A percentile compares a stretch with the other conserved stretches of the same genome.
Conservation (phyloP, 2,113 vertebrate species). For the Danio rerio region GRCz12tu NC_133190.1:29030501-29031000, state of each 20-base stretch:
- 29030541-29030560: slow-evolving; percentile 47
- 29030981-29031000: too few species aligned
- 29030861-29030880: too few species aligned
- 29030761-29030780: neutral
- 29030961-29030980: too few species aligned
- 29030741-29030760: neutral
- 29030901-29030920: too few species aligned
- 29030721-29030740: neutral
- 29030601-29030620: slow-evolving; percentile 30
- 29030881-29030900: too few species aligned
- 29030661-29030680: neutral
- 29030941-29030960: too few species aligned
- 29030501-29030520: slow-evolving; percentile 29
- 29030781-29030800: slow-evolving; percentile 6
- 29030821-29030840: too few species aligned
- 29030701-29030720: neutral
- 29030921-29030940: too few species aligned
- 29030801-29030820: too few species aligned
- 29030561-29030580: slow-evolving; percentile 33
- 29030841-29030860: too few species aligned
- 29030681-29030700: neutral
- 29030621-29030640: neutral
- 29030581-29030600: slow-evolving; percentile 14
- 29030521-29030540: slow-evolving; percentile 48
- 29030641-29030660: neutral